A percentile compares a stretch with the other conserved stretches of the same genome.
Conservation (phyloP, 2,888 invertebrate genomes). For the Tromatobia lineatoria region DNA sequence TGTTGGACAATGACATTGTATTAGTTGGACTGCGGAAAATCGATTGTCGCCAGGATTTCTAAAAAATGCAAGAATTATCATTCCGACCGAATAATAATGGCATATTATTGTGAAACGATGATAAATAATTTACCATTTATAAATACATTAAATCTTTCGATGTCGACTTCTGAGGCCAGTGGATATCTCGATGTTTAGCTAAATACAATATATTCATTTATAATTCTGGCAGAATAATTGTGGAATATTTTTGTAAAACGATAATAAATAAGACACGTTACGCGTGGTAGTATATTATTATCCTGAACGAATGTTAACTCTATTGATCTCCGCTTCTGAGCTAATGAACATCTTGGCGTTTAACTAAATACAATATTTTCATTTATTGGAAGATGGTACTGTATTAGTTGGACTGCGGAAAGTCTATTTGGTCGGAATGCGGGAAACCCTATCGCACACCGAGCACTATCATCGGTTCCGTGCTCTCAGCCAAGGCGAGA, state of each 20-base stretch:
- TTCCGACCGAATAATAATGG: no score
- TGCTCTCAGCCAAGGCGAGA: conserved; percentile 32
- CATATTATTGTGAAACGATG: no score
- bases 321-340: not conserved
- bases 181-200: no score
- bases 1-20: conserved; percentile 1
- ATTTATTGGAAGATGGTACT: conserved; percentile 10
- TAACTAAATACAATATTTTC: not conserved
- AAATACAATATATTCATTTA: no score
- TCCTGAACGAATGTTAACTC: not conserved
- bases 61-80: no score
- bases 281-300: not conserved
- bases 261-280: not conserved
- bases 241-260: no score
- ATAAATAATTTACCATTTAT: no score
- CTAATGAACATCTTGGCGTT: not conserved
- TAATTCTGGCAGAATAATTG: no score
- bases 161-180: no score
- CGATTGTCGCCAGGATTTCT: no score
- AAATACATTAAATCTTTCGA: no score
- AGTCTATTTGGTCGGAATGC: conserved; percentile 41
- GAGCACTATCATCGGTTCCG: conserved; percentile 44
- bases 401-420: conserved; percentile 10
- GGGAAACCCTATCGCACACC: conserved; percentile 33
- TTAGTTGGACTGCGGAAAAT: conserved; percentile 21